These are phyloP conservation scores for Alauda arvensis DNA, from an alignment of 2,797 vertebrate genomes.

Conservation along the genomic window DNA sequence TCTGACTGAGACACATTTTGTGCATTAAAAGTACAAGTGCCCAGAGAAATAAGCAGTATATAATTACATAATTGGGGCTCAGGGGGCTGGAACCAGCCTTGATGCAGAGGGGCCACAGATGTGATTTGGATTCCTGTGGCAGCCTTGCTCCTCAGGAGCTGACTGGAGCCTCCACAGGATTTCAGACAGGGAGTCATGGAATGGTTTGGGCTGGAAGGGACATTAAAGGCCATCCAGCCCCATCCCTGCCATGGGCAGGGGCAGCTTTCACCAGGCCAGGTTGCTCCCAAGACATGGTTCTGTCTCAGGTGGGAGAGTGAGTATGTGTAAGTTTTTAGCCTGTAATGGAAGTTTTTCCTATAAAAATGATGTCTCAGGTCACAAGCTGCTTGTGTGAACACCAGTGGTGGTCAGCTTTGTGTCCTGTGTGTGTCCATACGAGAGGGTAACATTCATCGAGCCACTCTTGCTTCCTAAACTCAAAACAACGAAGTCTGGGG, in stretches of 20 bases:
- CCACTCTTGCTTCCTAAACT: not conserved
- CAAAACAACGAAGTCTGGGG: not conserved
- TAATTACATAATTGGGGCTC: not conserved
- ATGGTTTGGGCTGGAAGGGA: not conserved
- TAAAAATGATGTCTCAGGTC: not conserved
- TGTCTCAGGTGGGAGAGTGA: not conserved
- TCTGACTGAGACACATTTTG: fast-evolving
- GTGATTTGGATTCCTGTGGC: not conserved
- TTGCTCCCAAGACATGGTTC: not conserved
- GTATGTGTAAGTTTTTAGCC: not conserved
- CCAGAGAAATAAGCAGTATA: fast-evolving
- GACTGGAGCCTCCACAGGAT: fast-evolving
- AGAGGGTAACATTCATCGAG: fast-evolving
- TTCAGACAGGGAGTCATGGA: fast-evolving
- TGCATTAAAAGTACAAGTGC: fast-evolving
- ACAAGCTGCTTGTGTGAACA: not conserved
- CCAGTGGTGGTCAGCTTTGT: fast-evolving
- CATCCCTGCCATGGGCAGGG: not conserved
- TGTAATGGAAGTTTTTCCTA: not conserved
- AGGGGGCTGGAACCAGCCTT: not conserved
- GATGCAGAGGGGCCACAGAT: not conserved
- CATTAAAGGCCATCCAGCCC: not conserved
- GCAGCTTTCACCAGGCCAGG: too few relatives aligned
- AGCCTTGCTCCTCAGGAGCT: not conserved
- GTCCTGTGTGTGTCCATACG: fast-evolving